A percentile compares a stretch with the other conserved stretches of the same genome.
Conservation (phyloP, 2,888 invertebrate genomes). For the Sarcophaga caerulescens region DNA sequence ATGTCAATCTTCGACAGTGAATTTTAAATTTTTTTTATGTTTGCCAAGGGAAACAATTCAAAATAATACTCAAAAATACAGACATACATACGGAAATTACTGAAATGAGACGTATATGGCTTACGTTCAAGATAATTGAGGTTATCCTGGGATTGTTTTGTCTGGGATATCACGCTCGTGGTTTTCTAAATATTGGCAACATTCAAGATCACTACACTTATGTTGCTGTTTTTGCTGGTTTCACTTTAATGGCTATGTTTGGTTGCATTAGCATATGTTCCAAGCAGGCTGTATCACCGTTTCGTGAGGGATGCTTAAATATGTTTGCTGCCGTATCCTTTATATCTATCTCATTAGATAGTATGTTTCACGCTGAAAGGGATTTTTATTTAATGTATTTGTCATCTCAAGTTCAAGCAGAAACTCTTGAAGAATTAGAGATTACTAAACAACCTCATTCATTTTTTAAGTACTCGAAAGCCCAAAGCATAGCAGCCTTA, state of each 20-base stretch:
- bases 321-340: conserved; percentile 67
- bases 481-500: conserved; percentile 74
- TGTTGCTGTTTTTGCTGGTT: conserved; percentile 74
- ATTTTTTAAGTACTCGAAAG: conserved; percentile 72
- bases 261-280: conserved; percentile 71
- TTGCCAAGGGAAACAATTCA: not conserved
- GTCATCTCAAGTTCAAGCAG: conserved; percentile 18
- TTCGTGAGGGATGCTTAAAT: conserved; percentile 71
- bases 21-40: too few relatives aligned
- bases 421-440: conserved; percentile 48
- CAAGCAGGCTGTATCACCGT: conserved; percentile 61
- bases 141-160: conserved; percentile 70
- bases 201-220: conserved; percentile 73
- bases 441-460: conserved; percentile 71
- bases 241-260: conserved; percentile 71
- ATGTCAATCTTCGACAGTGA: too few relatives aligned
- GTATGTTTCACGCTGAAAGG: conserved; percentile 73
- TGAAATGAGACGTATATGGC: conserved; percentile 74
- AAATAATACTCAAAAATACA: conserved; percentile 34
- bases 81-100: conserved; percentile 10
- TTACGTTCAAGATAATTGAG: conserved; percentile 73
- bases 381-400: conserved; percentile 74
- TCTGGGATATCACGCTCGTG: conserved; percentile 72
- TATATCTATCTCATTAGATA: conserved; percentile 69
- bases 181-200: conserved; percentile 72